Evolutionary conservation across 1,140 invertebrate species (phyloP).

Genomic region (Heliothis subflexa): DNA sequence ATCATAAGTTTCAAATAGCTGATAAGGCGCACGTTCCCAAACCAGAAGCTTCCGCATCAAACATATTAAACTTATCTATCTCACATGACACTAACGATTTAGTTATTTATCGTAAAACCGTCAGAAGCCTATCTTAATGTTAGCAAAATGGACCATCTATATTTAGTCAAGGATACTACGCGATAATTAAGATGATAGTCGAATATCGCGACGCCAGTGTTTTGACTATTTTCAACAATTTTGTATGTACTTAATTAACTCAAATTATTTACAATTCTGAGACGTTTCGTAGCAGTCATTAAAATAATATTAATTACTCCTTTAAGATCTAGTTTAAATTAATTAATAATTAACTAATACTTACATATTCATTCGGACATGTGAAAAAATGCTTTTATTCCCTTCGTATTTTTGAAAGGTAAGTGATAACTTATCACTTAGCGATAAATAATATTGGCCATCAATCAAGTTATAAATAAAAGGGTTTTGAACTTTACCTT

Average conservation of each 20-base stretch:
- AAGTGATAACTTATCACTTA: neutral
- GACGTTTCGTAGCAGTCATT: too few species aligned
- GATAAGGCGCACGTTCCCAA: slow-evolving; percentile 3
- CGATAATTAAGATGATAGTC: neutral
- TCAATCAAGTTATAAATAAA: neutral
- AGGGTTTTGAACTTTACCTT: neutral
- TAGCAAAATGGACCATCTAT: slow-evolving; percentile 30
- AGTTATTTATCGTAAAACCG: neutral
- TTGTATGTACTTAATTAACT: neutral
- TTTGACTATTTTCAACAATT: slow-evolving; percentile 4
- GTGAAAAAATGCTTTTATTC: neutral
- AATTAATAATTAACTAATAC: too few species aligned
- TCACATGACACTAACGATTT: neutral
- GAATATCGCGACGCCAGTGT: neutral
- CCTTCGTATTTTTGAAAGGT: neutral
- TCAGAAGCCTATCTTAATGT: neutral
- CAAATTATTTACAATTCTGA: too few species aligned
- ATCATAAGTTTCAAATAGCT: neutral
- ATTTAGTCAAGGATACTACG: slow-evolving; percentile 28
- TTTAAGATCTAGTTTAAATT: too few species aligned
- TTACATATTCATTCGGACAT: too few species aligned
- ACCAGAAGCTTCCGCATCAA: neutral
- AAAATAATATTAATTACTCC: too few species aligned
- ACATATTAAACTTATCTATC: neutral
- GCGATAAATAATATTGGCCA: neutral